Base-by-base conservation (phyloP, 2,113 vertebrate species). In the Fukomys damarensis region DNA sequence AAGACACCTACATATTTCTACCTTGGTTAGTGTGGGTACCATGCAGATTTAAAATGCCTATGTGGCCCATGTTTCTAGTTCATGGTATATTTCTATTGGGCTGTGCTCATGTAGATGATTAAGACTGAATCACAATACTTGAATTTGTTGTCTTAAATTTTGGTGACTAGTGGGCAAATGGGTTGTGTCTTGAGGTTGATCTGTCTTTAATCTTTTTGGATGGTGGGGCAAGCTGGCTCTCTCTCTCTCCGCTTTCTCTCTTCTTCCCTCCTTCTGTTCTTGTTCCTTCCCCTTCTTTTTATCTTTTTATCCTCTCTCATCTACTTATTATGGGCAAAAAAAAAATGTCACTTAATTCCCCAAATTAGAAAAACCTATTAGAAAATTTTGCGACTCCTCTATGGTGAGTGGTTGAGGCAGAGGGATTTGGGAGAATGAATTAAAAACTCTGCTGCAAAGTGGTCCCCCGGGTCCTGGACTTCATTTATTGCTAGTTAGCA, bases 271-370 rank as follows among this genome's bases (percentile, higher is more conserved):
- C 54, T 12, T 89, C 11, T 7, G 5, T 41, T 14, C 5, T 49
- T 77, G 14, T 20, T 54, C 38, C 4, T 12, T 58, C 35, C 58
- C 10, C 56, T 24, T 38, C 43, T 49, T 26, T 88, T 20, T 92
- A 30, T 70, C 59, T 85, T 58, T 38, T 49, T 32, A 52, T 5
- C 70, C 12, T 61, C n/a, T 93, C 58, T 97, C 81, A 74, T 92
- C 52, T 95, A 58, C 80, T 96, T 92, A 85, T 96, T 86, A 68
- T 52, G 89, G 91, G 58, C 3, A 89, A 93, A 97, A 58, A 89
- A 93, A 97, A 58, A 94, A 66, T 88, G 89, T 96, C 95, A 90
- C 88, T 91, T 97, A 95, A 90, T 35, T 94, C 43, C 91, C 82
- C 76, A 95, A 97, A 95, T 76, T 66, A 89, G 84, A 81, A 90